Conservation (phyloP, 2,797 vertebrate genomes). For the Chromobotia macracanthus region DNA sequence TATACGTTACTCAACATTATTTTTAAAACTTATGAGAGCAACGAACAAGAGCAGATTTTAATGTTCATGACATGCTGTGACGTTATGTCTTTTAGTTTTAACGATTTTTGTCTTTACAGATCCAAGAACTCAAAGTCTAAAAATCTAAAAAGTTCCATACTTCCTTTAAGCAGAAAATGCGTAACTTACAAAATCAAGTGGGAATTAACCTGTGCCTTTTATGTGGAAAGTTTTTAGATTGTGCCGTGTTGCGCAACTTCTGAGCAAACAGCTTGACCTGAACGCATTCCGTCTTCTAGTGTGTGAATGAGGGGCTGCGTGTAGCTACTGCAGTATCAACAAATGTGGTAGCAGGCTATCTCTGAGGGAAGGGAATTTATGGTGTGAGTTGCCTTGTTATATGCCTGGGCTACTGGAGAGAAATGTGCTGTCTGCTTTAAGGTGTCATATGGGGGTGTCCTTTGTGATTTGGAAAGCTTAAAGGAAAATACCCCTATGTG, state of each 20-base stretch:
- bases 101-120: neutral
- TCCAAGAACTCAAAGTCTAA: neutral
- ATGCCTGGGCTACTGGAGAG: constrained; percentile 64
- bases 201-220: constrained; percentile 26
- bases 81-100: neutral
- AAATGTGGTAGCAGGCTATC: constrained; percentile 64
- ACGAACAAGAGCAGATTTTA: neutral
- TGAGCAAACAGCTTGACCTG: constrained; percentile 14
- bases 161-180: constrained; percentile 12
- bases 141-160: neutral
- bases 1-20: constrained; percentile 10
- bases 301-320: constrained; percentile 21
- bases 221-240: constrained; percentile 27
- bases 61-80: neutral
- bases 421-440: constrained; percentile 68
- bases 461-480: constrained; percentile 23
- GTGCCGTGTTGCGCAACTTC: constrained; percentile 10
- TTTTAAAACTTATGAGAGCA: neutral
- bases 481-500: constrained; percentile 42
- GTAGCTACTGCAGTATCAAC: constrained; percentile 49
- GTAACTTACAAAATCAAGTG: constrained; percentile 1
- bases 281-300: constrained; percentile 24
- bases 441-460: constrained; percentile 44
- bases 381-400: constrained; percentile 73
- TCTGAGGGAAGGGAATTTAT: constrained; percentile 72